Conservation (phyloP, 2,113 vertebrate species). For the Mugil cephalus region DNA sequence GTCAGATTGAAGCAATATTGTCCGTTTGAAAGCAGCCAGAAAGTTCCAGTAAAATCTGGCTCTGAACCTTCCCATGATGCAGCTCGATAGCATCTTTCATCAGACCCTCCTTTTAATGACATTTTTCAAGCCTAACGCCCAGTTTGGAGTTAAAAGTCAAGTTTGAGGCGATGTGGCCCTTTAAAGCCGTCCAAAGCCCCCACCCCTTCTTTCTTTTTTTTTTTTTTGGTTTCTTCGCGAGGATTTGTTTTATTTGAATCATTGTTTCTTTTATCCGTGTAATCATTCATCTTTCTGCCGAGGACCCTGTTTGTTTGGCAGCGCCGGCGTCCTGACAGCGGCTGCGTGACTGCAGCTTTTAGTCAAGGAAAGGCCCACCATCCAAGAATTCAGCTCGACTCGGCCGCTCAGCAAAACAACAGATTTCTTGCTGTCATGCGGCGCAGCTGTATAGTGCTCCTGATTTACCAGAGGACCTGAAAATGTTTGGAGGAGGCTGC, state of each 20-base stretch:
- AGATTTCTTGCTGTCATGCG: slow-evolving; percentile 67
- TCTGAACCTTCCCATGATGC: neutral
- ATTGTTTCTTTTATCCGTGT: too few species aligned
- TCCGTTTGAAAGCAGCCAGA: too few species aligned
- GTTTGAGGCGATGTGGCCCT: too few species aligned
- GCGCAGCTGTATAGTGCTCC: slow-evolving; percentile 60
- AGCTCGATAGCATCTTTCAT: slow-evolving; percentile 5
- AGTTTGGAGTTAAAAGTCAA: neutral
- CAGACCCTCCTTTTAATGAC: slow-evolving; percentile 1
- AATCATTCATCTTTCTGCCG: slow-evolving; percentile 2
- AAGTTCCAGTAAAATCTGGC: neutral
- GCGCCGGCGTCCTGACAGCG: slow-evolving; percentile 31
- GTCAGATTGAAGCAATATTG: too few species aligned
- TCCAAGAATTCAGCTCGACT: slow-evolving; percentile 58
- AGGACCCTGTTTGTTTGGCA: slow-evolving; percentile 53
- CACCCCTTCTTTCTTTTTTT: too few species aligned
- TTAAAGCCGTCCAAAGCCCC: neutral
- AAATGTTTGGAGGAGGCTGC: slow-evolving; percentile 54
- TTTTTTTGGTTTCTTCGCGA: neutral
- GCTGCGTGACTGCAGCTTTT: slow-evolving; percentile 68
- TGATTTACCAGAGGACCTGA: slow-evolving; percentile 51
- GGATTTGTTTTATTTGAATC: neutral
- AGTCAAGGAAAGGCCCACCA: slow-evolving; percentile 46
- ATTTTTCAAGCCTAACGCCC: neutral
- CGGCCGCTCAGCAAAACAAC: slow-evolving; percentile 60